Evolutionary conservation across 2,113 vertebrate genomes (phyloP).

Genomic region (Clupea harengus): DNA sequence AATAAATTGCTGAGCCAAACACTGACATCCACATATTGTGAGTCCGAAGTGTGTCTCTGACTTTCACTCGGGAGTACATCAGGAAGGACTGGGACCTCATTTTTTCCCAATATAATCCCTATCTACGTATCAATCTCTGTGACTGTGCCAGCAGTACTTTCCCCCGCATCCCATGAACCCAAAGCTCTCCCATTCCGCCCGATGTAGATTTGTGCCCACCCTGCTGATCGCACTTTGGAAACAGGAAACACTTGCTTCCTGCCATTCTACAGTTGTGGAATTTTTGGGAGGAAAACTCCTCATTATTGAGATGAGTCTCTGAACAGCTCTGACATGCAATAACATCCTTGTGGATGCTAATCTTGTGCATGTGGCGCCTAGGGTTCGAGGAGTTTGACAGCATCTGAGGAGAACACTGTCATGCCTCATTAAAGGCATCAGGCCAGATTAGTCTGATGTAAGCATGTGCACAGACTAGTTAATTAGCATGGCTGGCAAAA

Average conservation of each 20-base stretch:
- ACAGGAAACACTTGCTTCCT: conserved; percentile 69
- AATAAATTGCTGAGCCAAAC: conserved; percentile 2
- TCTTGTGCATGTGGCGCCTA: neutral
- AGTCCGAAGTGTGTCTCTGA: neutral
- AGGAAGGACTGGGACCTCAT: conserved; percentile 7
- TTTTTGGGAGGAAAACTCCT: conserved; percentile 38
- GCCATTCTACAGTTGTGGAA: neutral
- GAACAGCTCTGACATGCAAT: neutral
- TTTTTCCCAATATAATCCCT: neutral
- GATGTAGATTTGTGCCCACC: conserved; percentile 12
- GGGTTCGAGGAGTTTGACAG: neutral
- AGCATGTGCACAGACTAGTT: neutral
- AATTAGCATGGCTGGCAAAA: neutral
- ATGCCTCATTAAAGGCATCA: neutral
- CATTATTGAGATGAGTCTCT: conserved; percentile 10
- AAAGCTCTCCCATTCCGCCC: neutral
- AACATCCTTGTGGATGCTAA: neutral
- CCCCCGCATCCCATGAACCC: neutral
- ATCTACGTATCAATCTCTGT: neutral
- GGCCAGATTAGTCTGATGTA: neutral
- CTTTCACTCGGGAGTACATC: neutral
- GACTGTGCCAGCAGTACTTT: neutral
- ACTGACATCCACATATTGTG: conserved; percentile 11
- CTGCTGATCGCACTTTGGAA: conserved; percentile 1
- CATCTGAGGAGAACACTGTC: neutral